phyloP scores from a whole-genome alignment of 2,113 vertebrate genomes.

The Bos javanicus region DNA sequence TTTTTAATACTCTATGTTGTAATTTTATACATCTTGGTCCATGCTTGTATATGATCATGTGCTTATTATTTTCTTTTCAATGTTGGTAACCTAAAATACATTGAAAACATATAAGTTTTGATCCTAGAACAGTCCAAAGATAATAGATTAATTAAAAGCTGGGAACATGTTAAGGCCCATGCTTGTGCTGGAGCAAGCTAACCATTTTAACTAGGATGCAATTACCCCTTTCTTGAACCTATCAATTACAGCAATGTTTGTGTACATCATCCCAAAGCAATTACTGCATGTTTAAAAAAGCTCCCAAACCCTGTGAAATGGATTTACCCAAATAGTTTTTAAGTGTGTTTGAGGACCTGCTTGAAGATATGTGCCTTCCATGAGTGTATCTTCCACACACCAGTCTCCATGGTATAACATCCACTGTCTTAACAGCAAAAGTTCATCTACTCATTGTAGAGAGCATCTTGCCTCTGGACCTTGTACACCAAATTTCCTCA shows the following conservation, averaged over 20 bases:
- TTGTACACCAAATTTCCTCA: background rate
- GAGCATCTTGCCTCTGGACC: background rate
- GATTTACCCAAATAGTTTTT: background rate
- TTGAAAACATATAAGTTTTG: background rate
- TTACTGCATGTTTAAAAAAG: background rate
- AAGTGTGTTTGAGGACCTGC: background rate
- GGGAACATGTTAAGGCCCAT: background rate
- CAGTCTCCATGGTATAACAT: background rate
- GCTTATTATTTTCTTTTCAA: background rate
- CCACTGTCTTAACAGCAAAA: background rate
- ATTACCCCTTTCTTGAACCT: background rate
- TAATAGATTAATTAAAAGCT: background rate
- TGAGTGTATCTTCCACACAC: background rate
- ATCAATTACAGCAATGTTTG: background rate
- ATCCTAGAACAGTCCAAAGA: background rate
- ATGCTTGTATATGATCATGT: background rate
- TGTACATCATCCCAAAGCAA: background rate
- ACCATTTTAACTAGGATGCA: background rate
- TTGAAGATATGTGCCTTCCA: background rate
- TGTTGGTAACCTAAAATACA: background rate
- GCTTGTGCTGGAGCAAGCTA: background rate
- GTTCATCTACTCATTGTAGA: background rate
- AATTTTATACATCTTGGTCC: background rate
- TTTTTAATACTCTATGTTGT: background rate
- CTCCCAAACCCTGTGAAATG: background rate